Conservation (phyloP, 2,888 invertebrate species). For the Bombyx huttoni region DNA sequence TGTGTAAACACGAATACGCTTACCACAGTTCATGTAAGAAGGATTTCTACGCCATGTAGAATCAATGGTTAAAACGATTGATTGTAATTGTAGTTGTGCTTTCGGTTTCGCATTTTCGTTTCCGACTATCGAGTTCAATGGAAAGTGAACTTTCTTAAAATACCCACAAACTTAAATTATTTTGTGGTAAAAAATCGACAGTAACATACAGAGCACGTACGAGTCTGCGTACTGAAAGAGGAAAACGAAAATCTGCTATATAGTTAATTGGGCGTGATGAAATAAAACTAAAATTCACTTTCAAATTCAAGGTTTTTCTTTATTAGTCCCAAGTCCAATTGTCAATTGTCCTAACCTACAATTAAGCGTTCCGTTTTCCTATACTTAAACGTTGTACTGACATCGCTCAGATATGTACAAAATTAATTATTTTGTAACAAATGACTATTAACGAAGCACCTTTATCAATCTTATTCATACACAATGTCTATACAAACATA, state of each 20-base stretch:
- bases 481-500: too few species aligned
- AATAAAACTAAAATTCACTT: neutral
- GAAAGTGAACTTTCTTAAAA: constrained; percentile 35
- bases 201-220: constrained; percentile 45
- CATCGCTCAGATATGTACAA: too few species aligned
- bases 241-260: constrained; percentile 9
- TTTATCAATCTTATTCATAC: too few species aligned
- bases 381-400: too few species aligned
- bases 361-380: too few species aligned
- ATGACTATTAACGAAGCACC: too few species aligned
- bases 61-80: neutral
- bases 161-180: constrained; percentile 25
- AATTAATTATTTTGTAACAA: too few species aligned
- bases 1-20: too few species aligned
- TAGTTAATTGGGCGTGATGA: neutral
- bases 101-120: constrained; percentile 34
- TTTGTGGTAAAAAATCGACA: constrained; percentile 25
- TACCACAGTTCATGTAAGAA: neutral
- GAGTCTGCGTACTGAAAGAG: constrained; percentile 29
- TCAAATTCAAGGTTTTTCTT: neutral
- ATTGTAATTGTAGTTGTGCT: constrained; percentile 9
- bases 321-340: neutral
- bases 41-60: neutral
- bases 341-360: too few species aligned
- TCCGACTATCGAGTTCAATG: constrained; percentile 20